Evolutionary conservation across 2,888 invertebrate genomes (phyloP), one percentile per base, ranked within the genome.

Genomic region (Agonopterix alstromeriana): DNA sequence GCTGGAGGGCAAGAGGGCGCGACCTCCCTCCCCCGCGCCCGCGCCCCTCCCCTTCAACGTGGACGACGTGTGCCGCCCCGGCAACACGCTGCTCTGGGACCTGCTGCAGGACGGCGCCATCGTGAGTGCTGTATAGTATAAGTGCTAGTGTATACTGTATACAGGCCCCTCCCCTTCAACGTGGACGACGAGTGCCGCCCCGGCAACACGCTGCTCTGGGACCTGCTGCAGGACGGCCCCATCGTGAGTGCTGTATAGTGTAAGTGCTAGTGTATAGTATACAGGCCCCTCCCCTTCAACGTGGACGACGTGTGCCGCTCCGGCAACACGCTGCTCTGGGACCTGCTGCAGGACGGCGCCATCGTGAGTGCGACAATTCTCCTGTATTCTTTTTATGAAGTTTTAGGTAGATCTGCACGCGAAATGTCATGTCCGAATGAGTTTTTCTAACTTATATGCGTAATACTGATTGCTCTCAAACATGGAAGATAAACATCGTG

Each of bases 41-140:
- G 54, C 86, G 38, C 65, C 71, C 48, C 67, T 72, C 36, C 73
- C 91, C 66, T 90, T 90, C 67, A 90, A 90, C 67, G 85, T 91
- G 56, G 93, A 93, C 57, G 93, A 94, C 65, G 97, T 98, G 27
- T 97, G 97, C 74, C 93, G 95, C 61, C 95, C 96, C 41, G 98
- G 98, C 1, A 96, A 95, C 75, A 98, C 98, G 5, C 84, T 98
- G 54, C 90, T 98, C 1, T 98, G 98, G 98, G 98, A 98, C 86
- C 87, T 98, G 54, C 87, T 98, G 56, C 97, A 97, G 79, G 97
- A 98, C 76, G 95, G 95, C 63, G 94, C 93, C 84, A 96, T 97
- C 74, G 94, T 94, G 86, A 91, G 92, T 89, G 27, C 27, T 66
- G 72, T 74, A 76, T 68, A 72, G 50, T 27, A 17, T 17, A 17